Conservation (phyloP, 2,888 invertebrate species). For the Pheosia gnoma region DNA sequence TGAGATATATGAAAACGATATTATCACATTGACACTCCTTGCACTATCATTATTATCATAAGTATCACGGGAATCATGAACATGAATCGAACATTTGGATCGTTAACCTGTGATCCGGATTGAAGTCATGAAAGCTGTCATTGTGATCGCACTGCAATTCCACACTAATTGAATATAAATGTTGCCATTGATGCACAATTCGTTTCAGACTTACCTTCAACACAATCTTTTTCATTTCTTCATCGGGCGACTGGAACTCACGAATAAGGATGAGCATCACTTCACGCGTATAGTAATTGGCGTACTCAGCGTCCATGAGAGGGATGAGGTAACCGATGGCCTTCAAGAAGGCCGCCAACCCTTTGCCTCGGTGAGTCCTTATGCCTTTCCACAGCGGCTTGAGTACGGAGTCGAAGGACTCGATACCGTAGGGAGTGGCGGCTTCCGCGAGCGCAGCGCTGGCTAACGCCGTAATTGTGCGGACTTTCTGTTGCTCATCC, state of each 20-base stretch:
- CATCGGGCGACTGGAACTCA: constrained; percentile 99
- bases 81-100: no score
- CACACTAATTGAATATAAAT: no score
- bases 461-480: constrained; percentile 99
- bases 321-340: constrained; percentile 99
- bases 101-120: no score
- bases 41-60: no score
- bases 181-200: no score
- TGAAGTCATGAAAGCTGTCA: no score
- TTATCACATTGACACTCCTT: no score
- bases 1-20: no score
- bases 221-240: constrained; percentile 99
- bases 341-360: constrained; percentile 99
- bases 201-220: constrained; percentile 87
- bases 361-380: constrained; percentile 94
- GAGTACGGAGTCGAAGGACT: constrained; percentile 99
- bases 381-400: constrained; percentile 99
- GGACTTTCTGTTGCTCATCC: constrained; percentile 99
- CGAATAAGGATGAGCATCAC: constrained; percentile 98
- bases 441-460: constrained; percentile 99
- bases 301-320: constrained; percentile 99
- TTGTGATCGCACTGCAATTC: no score
- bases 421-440: constrained; percentile 99
- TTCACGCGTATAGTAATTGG: constrained; percentile 99
- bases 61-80: no score